These are phyloP conservation scores for Stenopsyche tienmushanensis DNA, from an alignment of 1,140 invertebrate genomes.

Conservation along the genomic window DNA sequence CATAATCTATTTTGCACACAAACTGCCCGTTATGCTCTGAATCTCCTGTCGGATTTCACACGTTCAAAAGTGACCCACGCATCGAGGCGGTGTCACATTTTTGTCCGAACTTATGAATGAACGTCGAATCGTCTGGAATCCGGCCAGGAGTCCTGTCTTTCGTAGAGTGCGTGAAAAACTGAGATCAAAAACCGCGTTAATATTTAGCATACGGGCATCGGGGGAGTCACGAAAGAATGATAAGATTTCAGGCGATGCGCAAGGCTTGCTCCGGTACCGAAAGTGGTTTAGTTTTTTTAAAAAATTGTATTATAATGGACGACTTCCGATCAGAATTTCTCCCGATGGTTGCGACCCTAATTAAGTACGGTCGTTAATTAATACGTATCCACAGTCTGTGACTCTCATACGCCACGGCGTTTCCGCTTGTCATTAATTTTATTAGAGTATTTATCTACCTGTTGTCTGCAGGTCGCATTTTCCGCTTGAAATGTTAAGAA, in stretches of 20 bases:
- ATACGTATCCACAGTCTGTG: neutral
- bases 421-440: constrained; percentile 36
- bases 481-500: constrained; percentile 8
- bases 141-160: too few relatives aligned
- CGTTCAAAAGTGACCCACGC: constrained; percentile 1
- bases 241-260: too few relatives aligned
- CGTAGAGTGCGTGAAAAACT: too few relatives aligned
- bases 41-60: constrained; percentile 4
- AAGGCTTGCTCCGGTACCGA: too few relatives aligned
- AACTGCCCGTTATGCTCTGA: neutral
- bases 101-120: neutral
- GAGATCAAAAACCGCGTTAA: too few relatives aligned
- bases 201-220: too few relatives aligned
- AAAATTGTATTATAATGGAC: too few relatives aligned
- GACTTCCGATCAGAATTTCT: too few relatives aligned
- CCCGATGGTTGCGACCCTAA: too few relatives aligned
- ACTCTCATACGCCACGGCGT: constrained; percentile 6
- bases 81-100: neutral
- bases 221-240: too few relatives aligned
- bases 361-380: neutral
- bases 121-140: neutral
- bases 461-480: neutral
- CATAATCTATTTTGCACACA: neutral
- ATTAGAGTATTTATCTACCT: constrained; percentile 18
- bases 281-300: too few relatives aligned